Conservation (phyloP, 2,113 vertebrate species). For the Donacobius atricapilla region DNA sequence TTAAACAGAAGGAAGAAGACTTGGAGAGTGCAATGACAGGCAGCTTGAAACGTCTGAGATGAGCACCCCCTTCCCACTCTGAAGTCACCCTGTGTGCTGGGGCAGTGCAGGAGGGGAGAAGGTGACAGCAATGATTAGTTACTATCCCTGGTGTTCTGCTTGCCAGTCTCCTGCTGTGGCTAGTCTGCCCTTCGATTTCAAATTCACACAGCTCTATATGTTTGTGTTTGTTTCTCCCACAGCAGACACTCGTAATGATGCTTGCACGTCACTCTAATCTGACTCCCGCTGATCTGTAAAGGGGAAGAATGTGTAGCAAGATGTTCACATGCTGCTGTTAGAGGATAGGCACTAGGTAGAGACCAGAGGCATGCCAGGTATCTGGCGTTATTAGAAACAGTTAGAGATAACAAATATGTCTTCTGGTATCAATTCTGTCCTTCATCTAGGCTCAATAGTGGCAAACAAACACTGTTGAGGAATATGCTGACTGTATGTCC, state of each 20-base stretch:
- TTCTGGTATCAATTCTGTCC: background rate
- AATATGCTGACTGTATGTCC: background rate
- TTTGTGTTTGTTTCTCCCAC: background rate
- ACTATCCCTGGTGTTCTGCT: background rate
- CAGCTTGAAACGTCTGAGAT: background rate
- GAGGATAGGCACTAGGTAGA: background rate
- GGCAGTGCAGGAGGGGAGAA: background rate
- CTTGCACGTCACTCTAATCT: background rate
- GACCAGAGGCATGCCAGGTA: background rate
- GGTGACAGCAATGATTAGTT: background rate
- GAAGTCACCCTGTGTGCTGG: background rate
- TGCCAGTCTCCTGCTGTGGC: background rate
- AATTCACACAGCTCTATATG: background rate
- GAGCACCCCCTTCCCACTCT: accelerated
- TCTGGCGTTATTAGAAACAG: background rate
- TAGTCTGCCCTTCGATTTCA: background rate
- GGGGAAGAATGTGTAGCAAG: background rate
- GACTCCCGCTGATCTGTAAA: background rate
- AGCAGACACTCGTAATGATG: background rate
- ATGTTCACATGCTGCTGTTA: background rate
- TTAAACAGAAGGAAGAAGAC: background rate
- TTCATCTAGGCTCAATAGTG: background rate
- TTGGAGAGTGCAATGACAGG: background rate
- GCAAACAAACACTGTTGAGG: background rate
- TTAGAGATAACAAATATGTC: background rate